These are phyloP conservation scores for Chrysodeixis includens DNA, from an alignment of 2,888 invertebrate genomes.

Conservation along the genomic window DNA sequence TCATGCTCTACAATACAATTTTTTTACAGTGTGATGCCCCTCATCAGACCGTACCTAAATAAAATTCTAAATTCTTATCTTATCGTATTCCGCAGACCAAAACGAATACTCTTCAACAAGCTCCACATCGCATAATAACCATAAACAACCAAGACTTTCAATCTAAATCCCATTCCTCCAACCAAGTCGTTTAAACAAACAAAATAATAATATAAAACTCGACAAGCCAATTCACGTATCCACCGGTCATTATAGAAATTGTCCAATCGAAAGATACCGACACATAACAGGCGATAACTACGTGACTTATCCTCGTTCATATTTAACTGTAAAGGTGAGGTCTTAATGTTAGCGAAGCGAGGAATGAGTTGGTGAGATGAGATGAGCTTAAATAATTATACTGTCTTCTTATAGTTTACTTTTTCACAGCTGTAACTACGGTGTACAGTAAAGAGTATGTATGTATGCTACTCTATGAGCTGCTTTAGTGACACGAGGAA, in stretches of 20 bases:
- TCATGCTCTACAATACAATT: too few species aligned
- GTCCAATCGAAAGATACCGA: conserved; percentile 67
- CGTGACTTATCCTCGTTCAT: conserved; percentile 65
- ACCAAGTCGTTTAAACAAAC: conserved; percentile 43
- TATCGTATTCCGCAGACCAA: too few species aligned
- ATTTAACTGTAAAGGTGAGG: conserved; percentile 38
- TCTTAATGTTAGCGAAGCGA: conserved; percentile 23
- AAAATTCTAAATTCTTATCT: too few species aligned
- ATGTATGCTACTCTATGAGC: too few species aligned
- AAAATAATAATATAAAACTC: conserved; percentile 55
- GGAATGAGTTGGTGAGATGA: conserved; percentile 12
- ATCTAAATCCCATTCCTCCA: conserved; percentile 26
- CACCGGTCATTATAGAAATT: conserved; percentile 60
- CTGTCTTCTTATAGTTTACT: too few species aligned
- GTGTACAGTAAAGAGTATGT: too few species aligned
- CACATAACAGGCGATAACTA: conserved; percentile 67
- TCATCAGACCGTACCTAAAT: too few species aligned
- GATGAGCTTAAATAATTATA: neutral
- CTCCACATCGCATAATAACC: neutral
- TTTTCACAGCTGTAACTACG: too few species aligned
- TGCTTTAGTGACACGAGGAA: too few species aligned
- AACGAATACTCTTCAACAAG: neutral
- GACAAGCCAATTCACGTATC: conserved; percentile 60
- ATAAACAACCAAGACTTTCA: conserved; percentile 30
- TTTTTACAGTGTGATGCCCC: too few species aligned